phyloP scores from a whole-genome alignment of 2,888 invertebrate genomes.

The Amitus sp. region DNA sequence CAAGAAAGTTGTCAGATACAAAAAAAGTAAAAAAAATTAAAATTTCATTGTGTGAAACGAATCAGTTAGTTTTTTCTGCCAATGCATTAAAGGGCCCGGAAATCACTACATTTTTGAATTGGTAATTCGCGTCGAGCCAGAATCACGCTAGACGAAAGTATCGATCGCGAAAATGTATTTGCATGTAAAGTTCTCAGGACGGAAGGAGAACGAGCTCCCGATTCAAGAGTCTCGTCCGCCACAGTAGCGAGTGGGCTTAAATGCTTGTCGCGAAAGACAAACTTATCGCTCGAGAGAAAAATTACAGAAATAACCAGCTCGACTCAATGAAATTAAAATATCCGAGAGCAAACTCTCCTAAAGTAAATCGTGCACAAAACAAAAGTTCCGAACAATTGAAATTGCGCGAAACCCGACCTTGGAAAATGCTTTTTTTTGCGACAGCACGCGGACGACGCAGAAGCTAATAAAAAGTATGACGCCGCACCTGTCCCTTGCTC shows the following conservation, averaged over 20 bases:
- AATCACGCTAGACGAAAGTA: constrained; percentile 40
- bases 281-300: constrained; percentile 10
- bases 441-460: background rate
- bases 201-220: constrained; percentile 20
- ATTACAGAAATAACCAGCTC: background rate
- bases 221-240: constrained; percentile 32
- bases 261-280: constrained; percentile 31
- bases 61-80: constrained; percentile 5
- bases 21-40: no score
- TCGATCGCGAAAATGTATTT: constrained; percentile 50
- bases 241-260: constrained; percentile 28
- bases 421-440: background rate
- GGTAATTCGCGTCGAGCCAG: constrained; percentile 35
- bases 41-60: no score
- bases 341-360: no score
- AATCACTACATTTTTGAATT: constrained; percentile 44
- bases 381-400: no score
- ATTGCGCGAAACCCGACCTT: background rate
- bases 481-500: no score
- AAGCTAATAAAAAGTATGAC: no score
- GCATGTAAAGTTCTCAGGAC: constrained; percentile 47
- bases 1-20: no score
- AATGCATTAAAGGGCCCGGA: background rate
- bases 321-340: no score
- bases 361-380: no score